Evolutionary conservation across 2,113 vertebrate genomes (phyloP), one percentile per base, ranked within the genome.

Genomic region (Anarhynchus alexandrinus): DNA sequence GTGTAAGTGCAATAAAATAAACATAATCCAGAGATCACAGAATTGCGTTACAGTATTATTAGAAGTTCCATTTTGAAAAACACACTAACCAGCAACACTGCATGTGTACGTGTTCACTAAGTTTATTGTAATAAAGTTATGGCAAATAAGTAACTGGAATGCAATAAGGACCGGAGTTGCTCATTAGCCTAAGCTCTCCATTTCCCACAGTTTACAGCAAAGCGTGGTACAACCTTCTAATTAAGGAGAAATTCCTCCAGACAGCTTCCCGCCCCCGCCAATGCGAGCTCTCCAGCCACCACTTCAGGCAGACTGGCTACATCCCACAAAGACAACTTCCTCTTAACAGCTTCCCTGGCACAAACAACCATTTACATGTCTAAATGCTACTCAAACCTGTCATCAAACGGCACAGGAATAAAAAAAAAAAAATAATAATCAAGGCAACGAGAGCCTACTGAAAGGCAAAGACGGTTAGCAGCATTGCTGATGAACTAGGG

Each of bases 191-290:
- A 54, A 62, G 83, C 62, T 76, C 84, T 51, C 51, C 25, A 29
- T 69, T 78, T 91, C 88, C 86, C 95, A 86, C 78, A 72, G 78
- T 82, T 86, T 79, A 88, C 55, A 85, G 73, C 23, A 81, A 93
- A 77, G 81, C 15, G 1, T 38, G 7, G 38, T 29, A 49, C 10
- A 61, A 85, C 78, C 43, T 62, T 79, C 52, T 95, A 95, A 94
- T 94, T 93, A 91, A 89, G 70, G 59, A 87, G n/a, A 86, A 94
- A 83, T 55, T 92, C 79, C 69, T 76, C 17, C 85, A 76, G 76
- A 61, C 81, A 70, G 72, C 64, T 95, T 90, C 81, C 91, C 67
- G 73, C 36, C 38, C 55, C 65, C 45, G 59, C 64, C 62, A 81
- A n/a, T 1, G 12, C 3, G 0, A 0, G 0, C 22, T 52, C 64